Conservation (phyloP, 2,888 invertebrate species). For the Drosophila putrida region DNA sequence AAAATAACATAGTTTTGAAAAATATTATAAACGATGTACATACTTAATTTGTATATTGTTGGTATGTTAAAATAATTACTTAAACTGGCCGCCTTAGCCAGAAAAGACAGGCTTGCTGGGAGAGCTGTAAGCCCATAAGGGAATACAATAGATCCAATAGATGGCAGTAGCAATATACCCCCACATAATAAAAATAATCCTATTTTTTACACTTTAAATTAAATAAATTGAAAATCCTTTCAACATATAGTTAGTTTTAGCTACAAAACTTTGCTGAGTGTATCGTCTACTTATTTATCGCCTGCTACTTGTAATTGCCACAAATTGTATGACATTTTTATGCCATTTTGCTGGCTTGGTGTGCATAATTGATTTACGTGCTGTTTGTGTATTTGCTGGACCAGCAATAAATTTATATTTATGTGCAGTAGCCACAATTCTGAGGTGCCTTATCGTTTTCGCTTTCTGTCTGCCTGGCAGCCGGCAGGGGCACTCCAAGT, state of each 20-base stretch:
- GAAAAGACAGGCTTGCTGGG: no score
- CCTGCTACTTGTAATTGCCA: constrained; percentile 79
- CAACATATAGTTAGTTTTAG: not conserved
- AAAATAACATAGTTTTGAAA: no score
- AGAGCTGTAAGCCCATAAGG: no score
- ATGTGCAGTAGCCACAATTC: constrained; percentile 53
- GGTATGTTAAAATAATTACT: no score
- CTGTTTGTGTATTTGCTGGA: constrained; percentile 67
- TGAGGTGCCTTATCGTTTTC: constrained; percentile 74
- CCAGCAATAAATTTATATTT: constrained; percentile 60
- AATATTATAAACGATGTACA: no score
- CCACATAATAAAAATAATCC: not conserved
- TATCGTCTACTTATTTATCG: constrained; percentile 69
- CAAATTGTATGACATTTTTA: constrained; percentile 81
- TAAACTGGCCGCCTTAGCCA: no score
- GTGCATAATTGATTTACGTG: constrained; percentile 79
- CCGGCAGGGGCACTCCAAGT: constrained; percentile 45
- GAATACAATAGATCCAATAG: no score
- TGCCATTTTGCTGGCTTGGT: constrained; percentile 61
- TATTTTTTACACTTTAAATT: no score
- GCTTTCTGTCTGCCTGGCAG: constrained; percentile 60
- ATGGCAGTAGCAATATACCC: no score
- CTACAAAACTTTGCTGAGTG: constrained; percentile 32
- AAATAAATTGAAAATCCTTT: no score
- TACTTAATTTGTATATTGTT: no score